phyloP scores from a whole-genome alignment of 2,113 vertebrate species.

The Paedocypris sp. region DNA sequence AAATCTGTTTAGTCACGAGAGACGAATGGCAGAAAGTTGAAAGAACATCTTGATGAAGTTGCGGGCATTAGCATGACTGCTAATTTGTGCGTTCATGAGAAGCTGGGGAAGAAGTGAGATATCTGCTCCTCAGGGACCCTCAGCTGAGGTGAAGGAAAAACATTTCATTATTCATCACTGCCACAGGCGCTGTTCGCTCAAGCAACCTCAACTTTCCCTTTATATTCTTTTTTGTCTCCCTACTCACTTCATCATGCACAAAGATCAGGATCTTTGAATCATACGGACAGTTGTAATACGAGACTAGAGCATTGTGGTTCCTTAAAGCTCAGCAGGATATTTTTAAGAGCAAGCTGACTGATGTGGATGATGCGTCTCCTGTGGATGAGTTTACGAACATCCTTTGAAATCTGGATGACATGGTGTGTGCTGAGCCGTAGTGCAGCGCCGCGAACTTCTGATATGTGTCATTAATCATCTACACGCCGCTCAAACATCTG shows the following conservation, averaged over 20 bases:
- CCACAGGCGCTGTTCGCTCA: background rate
- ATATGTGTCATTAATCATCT: slow-evolving; percentile 12
- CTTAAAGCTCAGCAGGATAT: background rate
- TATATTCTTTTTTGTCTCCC: background rate
- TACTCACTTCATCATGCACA: background rate
- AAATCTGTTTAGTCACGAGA: background rate
- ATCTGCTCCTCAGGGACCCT: slow-evolving; percentile 20
- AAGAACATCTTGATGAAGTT: slow-evolving; percentile 3
- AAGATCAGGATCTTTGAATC: background rate
- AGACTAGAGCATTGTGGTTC: background rate
- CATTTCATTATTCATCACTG: slow-evolving; percentile 37
- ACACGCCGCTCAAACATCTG: background rate
- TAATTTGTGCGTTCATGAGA: slow-evolving; percentile 30
- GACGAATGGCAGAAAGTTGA: slow-evolving; percentile 1
- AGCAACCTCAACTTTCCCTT: too few species aligned
- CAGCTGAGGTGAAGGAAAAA: slow-evolving; percentile 21
- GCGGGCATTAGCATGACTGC: slow-evolving; percentile 8
- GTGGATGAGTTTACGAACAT: background rate
- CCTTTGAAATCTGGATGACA: background rate
- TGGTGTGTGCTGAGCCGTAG: background rate
- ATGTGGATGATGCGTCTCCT: background rate
- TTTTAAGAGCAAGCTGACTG: background rate
- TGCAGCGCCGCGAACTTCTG: background rate
- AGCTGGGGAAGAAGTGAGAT: slow-evolving; percentile 3
- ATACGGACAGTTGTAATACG: background rate